Evolutionary conservation across 1,140 invertebrate species (phyloP).

Genomic region (Mercenaria mercenaria): DNA sequence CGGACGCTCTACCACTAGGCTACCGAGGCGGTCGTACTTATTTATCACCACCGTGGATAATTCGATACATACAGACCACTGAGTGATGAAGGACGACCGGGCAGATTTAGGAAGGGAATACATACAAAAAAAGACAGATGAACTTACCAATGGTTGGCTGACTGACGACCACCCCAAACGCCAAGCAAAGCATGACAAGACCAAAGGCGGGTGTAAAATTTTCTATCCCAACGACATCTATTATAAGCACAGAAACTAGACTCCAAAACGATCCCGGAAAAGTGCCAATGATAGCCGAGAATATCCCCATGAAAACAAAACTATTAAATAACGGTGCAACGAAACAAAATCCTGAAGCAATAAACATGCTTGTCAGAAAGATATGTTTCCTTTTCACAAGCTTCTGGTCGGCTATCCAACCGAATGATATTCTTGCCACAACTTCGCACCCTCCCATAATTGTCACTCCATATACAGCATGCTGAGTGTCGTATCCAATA

Average conservation of each 20-base stretch:
- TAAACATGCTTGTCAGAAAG: conserved; percentile 43
- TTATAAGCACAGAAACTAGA: conserved; percentile 27
- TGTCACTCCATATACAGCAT: conserved; percentile 12
- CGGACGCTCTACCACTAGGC: too few species aligned
- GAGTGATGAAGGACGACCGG: not conserved
- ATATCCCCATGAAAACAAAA: conserved; percentile 37
- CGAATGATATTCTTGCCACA: conserved; percentile 44
- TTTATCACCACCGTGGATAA: too few species aligned
- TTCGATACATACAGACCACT: not conserved
- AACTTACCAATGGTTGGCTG: conserved; percentile 50
- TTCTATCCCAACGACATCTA: conserved; percentile 50
- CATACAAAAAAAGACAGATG: too few species aligned
- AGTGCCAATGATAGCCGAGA: conserved; percentile 22
- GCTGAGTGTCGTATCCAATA: conserved; percentile 15
- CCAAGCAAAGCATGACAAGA: conserved; percentile 28
- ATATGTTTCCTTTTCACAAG: conserved; percentile 30
- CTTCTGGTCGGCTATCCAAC: conserved; percentile 42
- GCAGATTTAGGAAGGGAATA: not conserved
- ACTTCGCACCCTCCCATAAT: conserved; percentile 52
- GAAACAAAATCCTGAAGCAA: conserved; percentile 12
- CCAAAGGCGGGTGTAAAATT: conserved; percentile 49
- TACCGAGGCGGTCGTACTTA: too few species aligned
- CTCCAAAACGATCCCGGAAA: conserved; percentile 58
- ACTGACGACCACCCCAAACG: conserved; percentile 28
- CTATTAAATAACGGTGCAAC: conserved; percentile 37